These are phyloP conservation scores for Xiphydria camelus DNA, from an alignment of 2,888 invertebrate genomes.

Conservation along the genomic window DNA sequence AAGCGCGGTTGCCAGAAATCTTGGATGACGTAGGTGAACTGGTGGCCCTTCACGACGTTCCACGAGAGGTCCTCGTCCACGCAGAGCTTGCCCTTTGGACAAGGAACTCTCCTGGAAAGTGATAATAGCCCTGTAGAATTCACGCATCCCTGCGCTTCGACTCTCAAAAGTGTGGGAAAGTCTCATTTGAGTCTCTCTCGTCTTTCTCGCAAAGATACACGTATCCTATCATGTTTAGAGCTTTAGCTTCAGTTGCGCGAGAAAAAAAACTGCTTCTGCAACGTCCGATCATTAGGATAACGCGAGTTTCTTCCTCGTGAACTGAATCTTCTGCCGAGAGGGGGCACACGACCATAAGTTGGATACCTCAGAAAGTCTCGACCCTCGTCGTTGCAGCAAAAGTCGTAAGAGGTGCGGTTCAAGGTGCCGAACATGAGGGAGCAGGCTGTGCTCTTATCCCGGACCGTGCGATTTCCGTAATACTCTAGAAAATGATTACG, in stretches of 20 bases:
- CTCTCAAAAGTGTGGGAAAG: too few species aligned
- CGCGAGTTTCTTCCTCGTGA: too few species aligned
- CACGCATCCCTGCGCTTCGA: too few species aligned
- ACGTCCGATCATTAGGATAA: too few species aligned
- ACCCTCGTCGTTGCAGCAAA: slow-evolving; percentile 77
- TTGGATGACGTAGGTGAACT: slow-evolving; percentile 92
- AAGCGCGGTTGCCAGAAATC: slow-evolving; percentile 90
- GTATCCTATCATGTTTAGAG: too few species aligned
- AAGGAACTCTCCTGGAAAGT: slow-evolving; percentile 74
- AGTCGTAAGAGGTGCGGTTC: slow-evolving; percentile 81
- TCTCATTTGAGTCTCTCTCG: too few species aligned
- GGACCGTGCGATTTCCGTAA: slow-evolving; percentile 75
- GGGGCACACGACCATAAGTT: not conserved
- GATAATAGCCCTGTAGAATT: too few species aligned
- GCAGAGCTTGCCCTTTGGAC: slow-evolving; percentile 75
- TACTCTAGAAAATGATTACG: slow-evolving; percentile 86
- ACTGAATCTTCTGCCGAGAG: too few species aligned
- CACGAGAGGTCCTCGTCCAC: slow-evolving; percentile 82
- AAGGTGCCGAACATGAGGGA: slow-evolving; percentile 84
- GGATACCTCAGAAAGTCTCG: slow-evolving; percentile 70
- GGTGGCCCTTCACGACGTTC: slow-evolving; percentile 84
- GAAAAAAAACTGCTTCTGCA: too few species aligned
- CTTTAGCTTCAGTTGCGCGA: too few species aligned
- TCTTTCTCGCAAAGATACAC: too few species aligned
- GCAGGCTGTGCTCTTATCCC: slow-evolving; percentile 76